Percentiles rank a stretch among this genome's conserved stretches.
Conservation (phyloP, 2,797 vertebrate species). For the Ceyx erithaca region DNA sequence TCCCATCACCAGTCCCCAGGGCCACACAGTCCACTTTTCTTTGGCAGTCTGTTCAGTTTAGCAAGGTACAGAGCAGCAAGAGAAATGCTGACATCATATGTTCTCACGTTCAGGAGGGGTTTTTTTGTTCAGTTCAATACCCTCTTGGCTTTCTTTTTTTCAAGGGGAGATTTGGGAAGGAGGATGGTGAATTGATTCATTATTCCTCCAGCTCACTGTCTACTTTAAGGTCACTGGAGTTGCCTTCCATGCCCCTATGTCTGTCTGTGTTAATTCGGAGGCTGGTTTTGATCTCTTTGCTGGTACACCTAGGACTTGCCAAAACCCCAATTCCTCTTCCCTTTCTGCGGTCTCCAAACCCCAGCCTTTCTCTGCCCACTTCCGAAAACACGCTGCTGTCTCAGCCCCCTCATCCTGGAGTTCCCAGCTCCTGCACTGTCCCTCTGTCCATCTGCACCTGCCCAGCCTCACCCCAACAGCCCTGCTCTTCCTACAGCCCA, state of each 20-base stretch:
- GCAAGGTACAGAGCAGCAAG: neutral
- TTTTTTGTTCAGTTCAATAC: neutral
- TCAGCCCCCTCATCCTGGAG: fast-evolving
- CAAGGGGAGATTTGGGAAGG: neutral
- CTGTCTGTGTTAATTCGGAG: neutral
- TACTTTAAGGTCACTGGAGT: neutral
- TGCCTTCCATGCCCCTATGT: neutral
- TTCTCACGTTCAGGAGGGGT: neutral
- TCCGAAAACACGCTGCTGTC: neutral
- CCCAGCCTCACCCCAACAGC: neutral
- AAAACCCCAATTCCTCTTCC: neutral
- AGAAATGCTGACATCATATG: neutral
- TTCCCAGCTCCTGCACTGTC: neutral
- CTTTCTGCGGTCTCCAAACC: neutral
- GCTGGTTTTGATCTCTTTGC: neutral
- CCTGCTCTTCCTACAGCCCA: neutral
- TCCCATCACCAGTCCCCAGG: neutral
- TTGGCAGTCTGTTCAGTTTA: neutral
- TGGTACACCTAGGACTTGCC: neutral
- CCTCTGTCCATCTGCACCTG: neutral
- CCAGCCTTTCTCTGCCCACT: neutral
- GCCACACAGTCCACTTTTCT: neutral
- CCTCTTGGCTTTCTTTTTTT: neutral
- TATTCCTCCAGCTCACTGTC: neutral
- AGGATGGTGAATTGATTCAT: neutral